phyloP scores from a whole-genome alignment of 2,113 vertebrate genomes.

The Tragulus kanchil region DNA sequence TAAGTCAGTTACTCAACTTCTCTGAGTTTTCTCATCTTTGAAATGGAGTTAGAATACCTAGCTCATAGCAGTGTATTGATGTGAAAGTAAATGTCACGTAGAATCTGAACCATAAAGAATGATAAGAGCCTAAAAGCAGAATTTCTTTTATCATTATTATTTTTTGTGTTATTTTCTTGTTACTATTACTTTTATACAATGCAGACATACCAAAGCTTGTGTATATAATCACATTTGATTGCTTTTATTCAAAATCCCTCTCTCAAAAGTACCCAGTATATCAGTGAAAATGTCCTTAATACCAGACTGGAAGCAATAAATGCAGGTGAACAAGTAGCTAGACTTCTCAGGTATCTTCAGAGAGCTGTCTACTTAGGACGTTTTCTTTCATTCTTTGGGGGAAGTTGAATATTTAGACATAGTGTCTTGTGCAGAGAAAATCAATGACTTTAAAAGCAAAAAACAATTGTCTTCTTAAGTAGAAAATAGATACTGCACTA shows the following conservation, averaged over 20 bases:
- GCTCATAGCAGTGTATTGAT: neutral
- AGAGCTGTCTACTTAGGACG: neutral
- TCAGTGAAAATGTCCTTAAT: neutral
- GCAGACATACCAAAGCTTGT: neutral
- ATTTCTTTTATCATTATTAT: neutral
- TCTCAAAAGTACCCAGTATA: neutral
- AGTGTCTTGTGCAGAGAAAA: neutral
- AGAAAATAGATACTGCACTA: neutral
- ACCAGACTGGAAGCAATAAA: neutral
- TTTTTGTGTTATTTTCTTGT: neutral
- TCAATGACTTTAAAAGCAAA: neutral
- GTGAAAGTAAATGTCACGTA: neutral
- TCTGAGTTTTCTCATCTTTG: constrained; percentile 24
- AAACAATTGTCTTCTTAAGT: neutral
- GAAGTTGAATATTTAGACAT: neutral
- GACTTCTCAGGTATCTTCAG: neutral
- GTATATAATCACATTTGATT: neutral
- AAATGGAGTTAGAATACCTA: neutral
- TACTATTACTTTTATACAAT: neutral
- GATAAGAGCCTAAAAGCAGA: neutral
- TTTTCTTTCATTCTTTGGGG: neutral
- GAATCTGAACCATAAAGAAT: neutral
- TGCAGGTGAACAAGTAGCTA: neutral
- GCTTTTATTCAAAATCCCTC: constrained; percentile 23
- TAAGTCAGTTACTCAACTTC: neutral